Evolutionary conservation across 2,797 vertebrate genomes (phyloP), one percentile per base, ranked within the genome.

Genomic region (Gobio occitaniae): DNA sequence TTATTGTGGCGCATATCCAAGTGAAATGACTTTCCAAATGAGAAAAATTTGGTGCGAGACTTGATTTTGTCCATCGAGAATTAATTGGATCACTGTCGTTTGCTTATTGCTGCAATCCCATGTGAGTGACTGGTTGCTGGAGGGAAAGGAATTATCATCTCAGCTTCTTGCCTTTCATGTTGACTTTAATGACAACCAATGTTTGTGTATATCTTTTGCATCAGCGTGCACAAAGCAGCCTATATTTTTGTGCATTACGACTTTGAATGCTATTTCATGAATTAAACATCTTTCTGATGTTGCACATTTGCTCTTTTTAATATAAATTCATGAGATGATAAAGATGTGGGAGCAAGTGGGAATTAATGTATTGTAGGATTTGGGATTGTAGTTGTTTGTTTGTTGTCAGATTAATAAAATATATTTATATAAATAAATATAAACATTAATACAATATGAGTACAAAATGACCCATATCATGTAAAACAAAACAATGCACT

Each of bases 261-360:
- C 6, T 13, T 13, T 15, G 7, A 16, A 44, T 16, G 19, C 21
- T 21, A 56, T 21, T 59, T 8, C 47, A 50, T 74, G n/a, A 50
- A 74, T 56, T 75, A 52, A 52, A 36, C 17, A 36, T 50, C 5
- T 54, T 75, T 36, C 10, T 13, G 10, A 59, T 44, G 3, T 76
- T 56, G 25, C 13, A 44, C 21, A 44, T 78, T 61, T 44, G 21
- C 54, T 17, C 8, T 78, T 41, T 56, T 78, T 21, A 76, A n/a
- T n/a, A 38, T 13, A 76, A 56, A 56, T 76, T 17, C 38, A 61
- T 78, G 10, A 54, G 29, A 75, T 54, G 75, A n/a, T 38, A 76
- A 76, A 75, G 17, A 38, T 13, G 50, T 4, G 29, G 21, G 32
- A 38, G 19, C 19, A 21, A 25, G 54, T 25, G 21, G 21, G 21